Base-by-base conservation (phyloP, 2,113 vertebrate species). In the Etia nguti region DNA sequence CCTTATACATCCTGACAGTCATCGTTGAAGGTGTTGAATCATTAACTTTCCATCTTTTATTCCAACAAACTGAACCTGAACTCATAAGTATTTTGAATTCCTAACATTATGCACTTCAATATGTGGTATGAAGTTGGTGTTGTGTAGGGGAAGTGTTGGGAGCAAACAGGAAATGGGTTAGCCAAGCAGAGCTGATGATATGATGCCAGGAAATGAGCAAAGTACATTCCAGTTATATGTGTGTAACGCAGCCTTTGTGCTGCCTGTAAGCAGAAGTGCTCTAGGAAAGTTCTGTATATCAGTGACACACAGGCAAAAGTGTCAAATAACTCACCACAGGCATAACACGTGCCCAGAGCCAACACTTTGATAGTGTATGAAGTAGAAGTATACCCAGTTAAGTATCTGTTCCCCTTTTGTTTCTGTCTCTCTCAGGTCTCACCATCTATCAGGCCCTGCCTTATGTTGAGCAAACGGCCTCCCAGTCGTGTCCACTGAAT, bases 401-500 rank as follows among this genome's bases (percentile, higher is more conserved):
- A 52, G 24, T 10, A 10, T 62, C 11, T 34, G 16, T 34, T 62
- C 59, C 29, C 29, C 57, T 31, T 60, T 31, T 31, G 2, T 24
- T 3, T 13, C 31, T 54, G 8, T 86, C 26, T 38, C 26, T 38
- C 29, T 81, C 94, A 99, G 98, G 95, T 81, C 94, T 98, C 88
- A 96, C 96, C 10, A 92, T 99, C 77, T 97, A 95, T 84, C 96
- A 97, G 82, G 97, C 97, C 0, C 89, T 98, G 90, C 96, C 94
- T 9, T 97, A 97, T 82, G 95, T 97, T 70, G 96, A 97, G 93
- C 93, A 95, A 10, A 83, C 92, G 57, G 95, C 96, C 54, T 90
- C 94, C 62, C 85, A 24, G 92, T 89, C 94, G 4, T 38, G 95
- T 13, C 10, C 62, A 38, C 62, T 41, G 6, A 68, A 38, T 7